Conservation (phyloP, 2,888 invertebrate genomes). For the Sarcophaga subvicina region DNA sequence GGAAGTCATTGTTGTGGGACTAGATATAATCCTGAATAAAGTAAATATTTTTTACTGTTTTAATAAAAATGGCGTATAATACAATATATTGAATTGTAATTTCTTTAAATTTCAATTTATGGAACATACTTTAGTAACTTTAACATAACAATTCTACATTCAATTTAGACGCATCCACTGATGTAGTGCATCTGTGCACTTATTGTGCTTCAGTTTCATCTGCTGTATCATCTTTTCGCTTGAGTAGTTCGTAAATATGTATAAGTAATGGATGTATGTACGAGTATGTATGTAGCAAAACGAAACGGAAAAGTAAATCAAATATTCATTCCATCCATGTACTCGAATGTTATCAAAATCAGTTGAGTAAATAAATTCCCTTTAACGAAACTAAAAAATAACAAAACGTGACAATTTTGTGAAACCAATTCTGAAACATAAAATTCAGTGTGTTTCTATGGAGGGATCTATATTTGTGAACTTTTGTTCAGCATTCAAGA, state of each 20-base stretch:
- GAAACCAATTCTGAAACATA: not conserved
- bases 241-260: conserved; percentile 7
- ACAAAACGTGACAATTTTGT: not conserved
- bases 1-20: too few relatives aligned
- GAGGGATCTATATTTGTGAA: not conserved
- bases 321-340: conserved; percentile 74
- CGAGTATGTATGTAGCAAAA: conserved; percentile 1
- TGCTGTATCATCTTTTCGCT: not conserved
- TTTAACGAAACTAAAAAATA: conserved; percentile 64
- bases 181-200: too few relatives aligned
- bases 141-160: too few relatives aligned
- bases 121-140: too few relatives aligned
- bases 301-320: not conserved
- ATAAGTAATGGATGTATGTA: not conserved
- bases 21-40: too few relatives aligned
- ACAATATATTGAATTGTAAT: too few relatives aligned
- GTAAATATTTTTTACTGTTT: too few relatives aligned
- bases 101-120: too few relatives aligned
- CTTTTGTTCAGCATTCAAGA: not conserved
- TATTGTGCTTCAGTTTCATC: not conserved
- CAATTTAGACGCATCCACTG: too few relatives aligned
- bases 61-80: too few relatives aligned
- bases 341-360: conserved; percentile 80
- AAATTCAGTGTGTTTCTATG: not conserved
- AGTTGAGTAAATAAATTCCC: conserved; percentile 79